These are phyloP conservation scores for Syngnathoides biaculeatus DNA, from an alignment of 2,113 vertebrate genomes.

Conservation along the genomic window DNA sequence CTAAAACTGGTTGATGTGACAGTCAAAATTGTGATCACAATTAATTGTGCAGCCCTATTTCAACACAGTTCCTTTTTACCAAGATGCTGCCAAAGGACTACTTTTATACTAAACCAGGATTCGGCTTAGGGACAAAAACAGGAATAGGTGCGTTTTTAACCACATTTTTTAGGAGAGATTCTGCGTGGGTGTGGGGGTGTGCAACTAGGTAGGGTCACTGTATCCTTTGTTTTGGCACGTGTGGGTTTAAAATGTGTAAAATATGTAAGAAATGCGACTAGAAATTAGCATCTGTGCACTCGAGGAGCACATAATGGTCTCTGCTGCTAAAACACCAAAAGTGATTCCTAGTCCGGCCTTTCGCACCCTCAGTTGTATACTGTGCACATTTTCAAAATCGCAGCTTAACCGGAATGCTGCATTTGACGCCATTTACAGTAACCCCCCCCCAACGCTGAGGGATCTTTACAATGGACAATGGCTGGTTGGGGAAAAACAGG, in stretches of 20 bases:
- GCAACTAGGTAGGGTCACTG: background rate
- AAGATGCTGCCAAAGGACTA: no score
- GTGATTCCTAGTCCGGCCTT: background rate
- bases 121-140: no score
- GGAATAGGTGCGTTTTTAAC: no score
- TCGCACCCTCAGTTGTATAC: background rate
- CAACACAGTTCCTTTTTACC: no score
- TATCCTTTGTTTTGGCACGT: background rate
- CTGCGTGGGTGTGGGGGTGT: no score
- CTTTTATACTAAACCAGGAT: no score
- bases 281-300: background rate
- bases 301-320: background rate
- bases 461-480: constrained; percentile 5
- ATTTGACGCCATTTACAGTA: background rate
- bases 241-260: background rate
- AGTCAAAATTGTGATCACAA: no score
- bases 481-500: background rate
- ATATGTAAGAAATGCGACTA: background rate
- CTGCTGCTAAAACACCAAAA: background rate
- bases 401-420: background rate
- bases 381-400: background rate
- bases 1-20: no score
- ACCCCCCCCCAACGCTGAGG: background rate
- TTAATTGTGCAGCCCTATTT: no score
- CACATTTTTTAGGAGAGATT: no score